Evolutionary conservation across 2,113 vertebrate species (phyloP).

Genomic region (Myotis yumanensis): DNA sequence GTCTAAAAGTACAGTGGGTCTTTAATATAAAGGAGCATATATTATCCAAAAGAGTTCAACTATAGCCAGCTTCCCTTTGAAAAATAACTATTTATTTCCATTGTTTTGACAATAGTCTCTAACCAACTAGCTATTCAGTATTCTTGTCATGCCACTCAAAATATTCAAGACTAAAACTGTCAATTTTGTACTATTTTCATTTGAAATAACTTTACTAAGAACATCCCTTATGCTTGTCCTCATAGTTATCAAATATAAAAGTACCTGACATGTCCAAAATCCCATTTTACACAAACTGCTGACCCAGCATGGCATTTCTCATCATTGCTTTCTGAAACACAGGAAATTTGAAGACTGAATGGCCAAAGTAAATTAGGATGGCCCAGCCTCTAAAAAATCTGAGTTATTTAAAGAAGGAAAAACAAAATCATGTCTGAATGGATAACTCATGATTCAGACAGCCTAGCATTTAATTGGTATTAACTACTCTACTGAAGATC

Average conservation of each 20-base stretch:
- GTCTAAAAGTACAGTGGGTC: background rate
- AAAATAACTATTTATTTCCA: background rate
- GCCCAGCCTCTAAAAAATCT: constrained; percentile 27
- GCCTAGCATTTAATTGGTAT: constrained; percentile 68
- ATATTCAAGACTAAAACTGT: constrained; percentile 49
- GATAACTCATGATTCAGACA: constrained; percentile 67
- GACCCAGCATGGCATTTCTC: constrained; percentile 40
- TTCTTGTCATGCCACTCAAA: constrained; percentile 36
- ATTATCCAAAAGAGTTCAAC: background rate
- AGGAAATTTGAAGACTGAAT: constrained; percentile 51
- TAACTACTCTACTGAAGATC: constrained; percentile 71
- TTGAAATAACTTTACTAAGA: constrained; percentile 53
- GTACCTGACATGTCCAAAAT: constrained; percentile 10
- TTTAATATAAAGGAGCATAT: background rate
- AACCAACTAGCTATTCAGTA: background rate
- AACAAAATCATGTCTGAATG: constrained; percentile 65
- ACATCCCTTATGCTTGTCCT: background rate
- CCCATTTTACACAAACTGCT: constrained; percentile 52
- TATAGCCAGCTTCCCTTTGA: background rate
- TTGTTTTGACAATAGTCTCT: background rate
- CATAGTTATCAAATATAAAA: constrained; percentile 41
- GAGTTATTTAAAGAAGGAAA: constrained; percentile 66
- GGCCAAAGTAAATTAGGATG: constrained; percentile 47
- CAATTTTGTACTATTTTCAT: constrained; percentile 41
- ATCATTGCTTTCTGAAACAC: constrained; percentile 59